Evolutionary conservation across 1,140 invertebrate species (phyloP), one percentile per base, ranked within the genome.

Genomic region (Camponotus pennsylvanicus): DNA sequence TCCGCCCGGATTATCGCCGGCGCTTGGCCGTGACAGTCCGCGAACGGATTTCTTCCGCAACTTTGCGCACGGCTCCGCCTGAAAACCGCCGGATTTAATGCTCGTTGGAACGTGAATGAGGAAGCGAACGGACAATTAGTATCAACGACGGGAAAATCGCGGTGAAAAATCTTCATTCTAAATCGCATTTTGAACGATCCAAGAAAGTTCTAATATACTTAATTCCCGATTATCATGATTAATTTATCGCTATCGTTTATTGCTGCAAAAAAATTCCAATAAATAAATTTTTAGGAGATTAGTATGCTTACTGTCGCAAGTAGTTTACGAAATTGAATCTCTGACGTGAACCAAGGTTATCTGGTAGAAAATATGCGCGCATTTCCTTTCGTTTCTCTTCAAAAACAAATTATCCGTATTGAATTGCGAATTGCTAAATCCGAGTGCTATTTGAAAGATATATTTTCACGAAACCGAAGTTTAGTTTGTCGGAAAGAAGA

Each of bases 1-100:
- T 73, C 67, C 79, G 40, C 67, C 69, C 55, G 69, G 69, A 73
- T 73, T 83, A 83, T 83, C 73, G 79, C 52, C 69, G 55, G 37
- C 13, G 79, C 40, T 75, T 83, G 79, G 69, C 55, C 69, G 69
- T 83, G 79, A 83, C 79, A 83, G 79, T 45, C 79, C 79, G 45
- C 79, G 55, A 75, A 75, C 69, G 79, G 69, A 83, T 75, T 83
- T 15, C 79, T 83, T 83, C 69, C 79, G 69, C 55, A 73, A 73
- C 70, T 73, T 73, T 52, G 79, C 45, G 64, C 8, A 15, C 37
- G 78, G 15, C 52, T 73, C 13, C 3, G 67, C 21, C 15, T 59
- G 79, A 42, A 45, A 82, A 49, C 79, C 79, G 55, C 57, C 57
- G 69, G 55, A 83, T 83, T 83, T 83, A 61, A 75, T 45, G 69